Evolutionary conservation across 2,113 vertebrate species (phyloP).

Genomic region (Chloroceryle aenea): DNA sequence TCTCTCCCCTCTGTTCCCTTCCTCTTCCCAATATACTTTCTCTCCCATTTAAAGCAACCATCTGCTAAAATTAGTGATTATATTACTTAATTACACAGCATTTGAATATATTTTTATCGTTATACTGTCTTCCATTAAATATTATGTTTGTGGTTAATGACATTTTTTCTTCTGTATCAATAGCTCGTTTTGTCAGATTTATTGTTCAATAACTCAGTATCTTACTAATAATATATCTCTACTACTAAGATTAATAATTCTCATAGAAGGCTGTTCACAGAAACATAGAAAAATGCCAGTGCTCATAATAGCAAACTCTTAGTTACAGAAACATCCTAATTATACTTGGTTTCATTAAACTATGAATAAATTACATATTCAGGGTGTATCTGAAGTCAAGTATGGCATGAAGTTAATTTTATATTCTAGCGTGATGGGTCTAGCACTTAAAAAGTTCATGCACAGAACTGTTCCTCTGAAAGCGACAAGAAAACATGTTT

Average conservation of each 20-base stretch:
- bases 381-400: neutral
- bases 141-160: constrained; percentile 50
- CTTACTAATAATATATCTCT: constrained; percentile 26
- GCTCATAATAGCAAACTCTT: constrained; percentile 20
- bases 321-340: constrained; percentile 31
- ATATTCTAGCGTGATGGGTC: neutral
- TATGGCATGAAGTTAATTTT: neutral
- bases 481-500: neutral
- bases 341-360: constrained; percentile 40
- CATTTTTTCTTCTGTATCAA: neutral
- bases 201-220: constrained; percentile 29
- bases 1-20: neutral
- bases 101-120: constrained; percentile 35
- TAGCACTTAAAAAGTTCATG: neutral
- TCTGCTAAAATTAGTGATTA: constrained; percentile 39
- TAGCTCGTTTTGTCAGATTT: constrained; percentile 51
- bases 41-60: constrained; percentile 1
- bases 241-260: constrained; percentile 42
- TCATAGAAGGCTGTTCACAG: neutral
- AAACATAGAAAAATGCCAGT: constrained; percentile 6
- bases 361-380: constrained; percentile 18
- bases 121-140: constrained; percentile 26
- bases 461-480: neutral
- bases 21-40: neutral
- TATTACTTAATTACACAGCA: constrained; percentile 8